phyloP scores from a whole-genome alignment of 1,140 invertebrate species.

The Cotesia typhae region DNA sequence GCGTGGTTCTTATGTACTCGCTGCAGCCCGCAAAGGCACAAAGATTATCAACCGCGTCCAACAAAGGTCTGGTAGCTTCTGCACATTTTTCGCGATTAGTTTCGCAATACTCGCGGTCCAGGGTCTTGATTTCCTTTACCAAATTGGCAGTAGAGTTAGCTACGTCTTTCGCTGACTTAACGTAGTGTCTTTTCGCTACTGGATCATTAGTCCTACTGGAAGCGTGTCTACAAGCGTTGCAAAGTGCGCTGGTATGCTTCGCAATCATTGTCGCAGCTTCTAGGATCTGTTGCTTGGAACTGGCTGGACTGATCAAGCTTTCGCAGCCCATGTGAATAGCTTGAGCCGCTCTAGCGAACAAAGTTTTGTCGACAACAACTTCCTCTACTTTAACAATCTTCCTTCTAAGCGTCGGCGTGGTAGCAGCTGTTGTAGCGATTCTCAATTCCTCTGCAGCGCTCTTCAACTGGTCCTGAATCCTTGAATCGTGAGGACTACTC shows the following conservation, averaged over 20 bases:
- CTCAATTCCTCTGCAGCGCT: constrained; percentile 91
- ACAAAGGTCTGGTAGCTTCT: constrained; percentile 83
- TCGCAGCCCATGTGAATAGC: constrained; percentile 90
- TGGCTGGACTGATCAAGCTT: constrained; percentile 78
- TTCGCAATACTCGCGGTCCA: constrained; percentile 86
- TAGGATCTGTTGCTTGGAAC: constrained; percentile 84
- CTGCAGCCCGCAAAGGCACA: constrained; percentile 83
- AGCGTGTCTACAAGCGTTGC: constrained; percentile 92
- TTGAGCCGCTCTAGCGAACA: constrained; percentile 86
- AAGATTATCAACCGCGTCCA: constrained; percentile 92
- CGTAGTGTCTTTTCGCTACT: constrained; percentile 94
- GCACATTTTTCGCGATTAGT: constrained; percentile 80
- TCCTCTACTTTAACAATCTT: constrained; percentile 80
- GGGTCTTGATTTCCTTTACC: constrained; percentile 93
- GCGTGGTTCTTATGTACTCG: constrained; percentile 18
- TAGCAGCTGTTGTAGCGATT: constrained; percentile 85
- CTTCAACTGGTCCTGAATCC: constrained; percentile 84
- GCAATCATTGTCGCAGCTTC: constrained; percentile 93
- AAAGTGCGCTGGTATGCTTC: constrained; percentile 94
- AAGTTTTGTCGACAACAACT: constrained; percentile 90
- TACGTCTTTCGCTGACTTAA: constrained; percentile 96
- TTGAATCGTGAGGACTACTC: constrained; percentile 82
- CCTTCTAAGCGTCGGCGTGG: constrained; percentile 79
- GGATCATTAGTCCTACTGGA: constrained; percentile 93
- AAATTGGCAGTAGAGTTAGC: constrained; percentile 94